Evolutionary conservation across 2,113 vertebrate genomes (phyloP).

Genomic region (Scomber japonicus): DNA sequence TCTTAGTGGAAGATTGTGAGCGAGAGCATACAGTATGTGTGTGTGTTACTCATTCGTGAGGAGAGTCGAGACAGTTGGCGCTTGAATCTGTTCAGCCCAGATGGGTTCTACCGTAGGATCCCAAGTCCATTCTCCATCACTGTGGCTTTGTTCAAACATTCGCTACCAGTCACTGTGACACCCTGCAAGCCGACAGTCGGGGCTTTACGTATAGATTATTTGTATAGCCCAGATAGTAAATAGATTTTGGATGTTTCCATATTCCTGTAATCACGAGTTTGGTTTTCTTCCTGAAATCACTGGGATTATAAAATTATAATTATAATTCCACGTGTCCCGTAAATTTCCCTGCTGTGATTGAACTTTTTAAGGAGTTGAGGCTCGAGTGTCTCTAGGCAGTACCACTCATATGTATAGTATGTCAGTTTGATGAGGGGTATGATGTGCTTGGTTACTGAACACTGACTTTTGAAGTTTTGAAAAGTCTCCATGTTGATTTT

Average conservation of each 20-base stretch:
- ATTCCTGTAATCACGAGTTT: slow-evolving; percentile 14
- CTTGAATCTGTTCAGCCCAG: slow-evolving; percentile 41
- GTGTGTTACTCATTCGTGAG: neutral
- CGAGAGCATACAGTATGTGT: slow-evolving; percentile 11
- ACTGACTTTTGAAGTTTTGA: slow-evolving; percentile 69
- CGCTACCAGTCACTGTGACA: slow-evolving; percentile 52
- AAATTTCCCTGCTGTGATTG: slow-evolving; percentile 63
- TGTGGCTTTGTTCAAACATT: slow-evolving; percentile 60
- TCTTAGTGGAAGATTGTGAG: slow-evolving; percentile 20
- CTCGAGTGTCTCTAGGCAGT: slow-evolving; percentile 66
- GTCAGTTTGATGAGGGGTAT: slow-evolving; percentile 67
- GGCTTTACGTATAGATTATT: slow-evolving; percentile 10
- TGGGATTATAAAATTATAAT: slow-evolving; percentile 8
- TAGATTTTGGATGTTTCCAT: slow-evolving; percentile 28
- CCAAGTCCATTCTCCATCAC: slow-evolving; percentile 47
- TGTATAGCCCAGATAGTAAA: slow-evolving; percentile 27
- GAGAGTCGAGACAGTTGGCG: slow-evolving; percentile 10
- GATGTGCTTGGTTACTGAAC: slow-evolving; percentile 77
- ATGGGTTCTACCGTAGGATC: slow-evolving; percentile 9
- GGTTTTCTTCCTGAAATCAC: slow-evolving; percentile 20
- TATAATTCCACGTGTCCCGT: slow-evolving; percentile 34
- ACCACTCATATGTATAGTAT: slow-evolving; percentile 75
- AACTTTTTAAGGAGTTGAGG: slow-evolving; percentile 39
- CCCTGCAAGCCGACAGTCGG: slow-evolving; percentile 14
- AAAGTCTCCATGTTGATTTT: slow-evolving; percentile 61